Evolutionary conservation across 2,797 vertebrate species (phyloP).

Genomic region (Aratinga solstitialis): DNA sequence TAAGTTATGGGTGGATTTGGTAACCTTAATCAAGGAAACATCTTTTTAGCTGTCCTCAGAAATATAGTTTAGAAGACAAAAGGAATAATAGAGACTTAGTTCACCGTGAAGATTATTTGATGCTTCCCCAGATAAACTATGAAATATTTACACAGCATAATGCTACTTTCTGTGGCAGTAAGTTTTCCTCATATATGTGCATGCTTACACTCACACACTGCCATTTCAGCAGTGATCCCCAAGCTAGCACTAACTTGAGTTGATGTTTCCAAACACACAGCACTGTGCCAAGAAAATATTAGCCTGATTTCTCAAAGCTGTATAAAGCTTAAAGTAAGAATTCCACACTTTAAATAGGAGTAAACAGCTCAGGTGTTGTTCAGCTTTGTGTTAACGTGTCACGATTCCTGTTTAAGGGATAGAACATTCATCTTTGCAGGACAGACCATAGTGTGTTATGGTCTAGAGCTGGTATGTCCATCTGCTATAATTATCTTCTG

Average conservation of each 20-base stretch:
- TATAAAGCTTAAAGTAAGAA: neutral
- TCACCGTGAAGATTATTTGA: neutral
- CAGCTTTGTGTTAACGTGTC: neutral
- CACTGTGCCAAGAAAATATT: neutral
- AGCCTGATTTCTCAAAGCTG: neutral
- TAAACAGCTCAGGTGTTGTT: neutral
- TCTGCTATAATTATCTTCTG: neutral
- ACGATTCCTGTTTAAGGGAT: neutral
- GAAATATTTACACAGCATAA: conserved; percentile 7
- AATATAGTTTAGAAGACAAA: neutral
- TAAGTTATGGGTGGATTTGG: neutral
- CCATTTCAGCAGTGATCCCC: neutral
- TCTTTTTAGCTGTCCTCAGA: neutral
- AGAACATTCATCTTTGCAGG: neutral
- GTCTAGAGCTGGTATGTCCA: neutral
- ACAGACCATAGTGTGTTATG: rapidly evolving
- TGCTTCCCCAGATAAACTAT: neutral
- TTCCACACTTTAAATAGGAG: neutral
- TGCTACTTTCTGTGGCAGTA: neutral
- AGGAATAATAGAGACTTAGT: neutral
- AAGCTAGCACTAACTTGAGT: neutral
- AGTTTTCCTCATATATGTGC: neutral
- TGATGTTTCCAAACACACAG: neutral
- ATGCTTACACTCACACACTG: neutral
- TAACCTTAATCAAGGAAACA: neutral